A percentile compares a stretch with the other conserved stretches of the same genome.
phyloP scores from a whole-genome alignment of 1,140 invertebrate genomes.

The Heliconius congener region DNA sequence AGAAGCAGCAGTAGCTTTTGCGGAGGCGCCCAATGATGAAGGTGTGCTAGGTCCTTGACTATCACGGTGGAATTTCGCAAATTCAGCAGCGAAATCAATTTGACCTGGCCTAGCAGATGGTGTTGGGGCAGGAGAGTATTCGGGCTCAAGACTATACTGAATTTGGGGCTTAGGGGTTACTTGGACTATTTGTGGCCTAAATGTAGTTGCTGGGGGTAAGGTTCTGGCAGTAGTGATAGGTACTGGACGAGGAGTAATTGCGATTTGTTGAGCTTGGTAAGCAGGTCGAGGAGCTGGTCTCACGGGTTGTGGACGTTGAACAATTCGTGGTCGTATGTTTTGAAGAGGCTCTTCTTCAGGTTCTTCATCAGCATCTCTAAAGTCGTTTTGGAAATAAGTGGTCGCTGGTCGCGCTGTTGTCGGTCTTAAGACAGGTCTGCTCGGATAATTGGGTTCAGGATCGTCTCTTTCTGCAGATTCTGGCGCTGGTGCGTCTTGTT shows the following conservation, averaged over 20 bases:
- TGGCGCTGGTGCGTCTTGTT: conserved; percentile 61
- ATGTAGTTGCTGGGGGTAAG: conserved; percentile 85
- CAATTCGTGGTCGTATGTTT: conserved; percentile 76
- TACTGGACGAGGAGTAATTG: conserved; percentile 84
- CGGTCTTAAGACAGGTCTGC: conserved; percentile 79
- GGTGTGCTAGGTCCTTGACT: conserved; percentile 82
- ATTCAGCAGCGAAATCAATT: conserved; percentile 87
- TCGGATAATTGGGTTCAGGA: conserved; percentile 85
- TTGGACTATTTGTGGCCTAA: conserved; percentile 84
- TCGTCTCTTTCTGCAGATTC: conserved; percentile 83
- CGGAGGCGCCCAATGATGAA: conserved; percentile 54
- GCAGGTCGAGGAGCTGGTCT: conserved; percentile 57
- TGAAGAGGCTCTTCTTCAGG: conserved; percentile 81
- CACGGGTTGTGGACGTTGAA: conserved; percentile 76
- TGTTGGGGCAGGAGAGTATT: conserved; percentile 69
- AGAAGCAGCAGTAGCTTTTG: conserved; percentile 63
- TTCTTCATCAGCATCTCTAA: conserved; percentile 83
- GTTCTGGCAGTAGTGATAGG: conserved; percentile 84
- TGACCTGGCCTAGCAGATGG: conserved; percentile 74
- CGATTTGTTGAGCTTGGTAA: conserved; percentile 78
- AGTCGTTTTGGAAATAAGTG: conserved; percentile 85
- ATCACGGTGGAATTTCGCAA: conserved; percentile 89
- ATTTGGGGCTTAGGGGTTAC: conserved; percentile 83
- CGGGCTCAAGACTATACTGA: conserved; percentile 82
- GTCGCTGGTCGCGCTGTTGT: conserved; percentile 83